Base-by-base conservation (phyloP, 1,140 invertebrate genomes). In the Helicoverpa zea region DNA sequence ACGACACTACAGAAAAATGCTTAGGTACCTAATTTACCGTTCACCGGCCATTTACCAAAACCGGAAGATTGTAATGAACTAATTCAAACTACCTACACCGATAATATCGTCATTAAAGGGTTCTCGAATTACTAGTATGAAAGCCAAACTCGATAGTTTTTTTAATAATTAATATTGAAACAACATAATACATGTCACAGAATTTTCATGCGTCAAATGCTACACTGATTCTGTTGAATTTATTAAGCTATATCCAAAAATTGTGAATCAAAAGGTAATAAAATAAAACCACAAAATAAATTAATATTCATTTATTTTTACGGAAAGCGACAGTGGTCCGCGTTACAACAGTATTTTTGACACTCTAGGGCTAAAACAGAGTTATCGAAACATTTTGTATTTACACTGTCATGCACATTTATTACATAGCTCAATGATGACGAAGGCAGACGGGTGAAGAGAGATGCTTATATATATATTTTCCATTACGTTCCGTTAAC, bases 271-370 rank as follows among this genome's bases (percentile, higher is more conserved):
- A 35, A 54, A 54, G 29, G 52, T 29, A 43, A 29, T 29, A 54
- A 43, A 64, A 66, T 30, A 77, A 63, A 52, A 51, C 2, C 35
- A 2, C 58, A 12, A 12, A 23, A 43, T 70, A 58, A 79, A 79
- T 79, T 79, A 70, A 56, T 66, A 78, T 16, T 81, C 61, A 74
- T 87, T 87, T 85, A 86, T 84, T 88, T 82, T 82, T 79, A 85
- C 82, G 68, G 82, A 80, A 88, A 88, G 87, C 87, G 73, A 84
- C 64, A 82, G 83, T 88, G 87, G 85, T 88, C 87, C 87, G 85
- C 81, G 54, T 49, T 63, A 82, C 70, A 79, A 77, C 75, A 52
- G 61, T 64, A 68, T 23, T 68, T 70, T 79, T 79, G 64, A 79
- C 64, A 68, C 75, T 56, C 68, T 56, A 78, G 63, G 49, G 47